These are phyloP conservation scores for Artemia franciscana DNA, from an alignment of 1,140 invertebrate genomes.

Conservation along the genomic window DNA sequence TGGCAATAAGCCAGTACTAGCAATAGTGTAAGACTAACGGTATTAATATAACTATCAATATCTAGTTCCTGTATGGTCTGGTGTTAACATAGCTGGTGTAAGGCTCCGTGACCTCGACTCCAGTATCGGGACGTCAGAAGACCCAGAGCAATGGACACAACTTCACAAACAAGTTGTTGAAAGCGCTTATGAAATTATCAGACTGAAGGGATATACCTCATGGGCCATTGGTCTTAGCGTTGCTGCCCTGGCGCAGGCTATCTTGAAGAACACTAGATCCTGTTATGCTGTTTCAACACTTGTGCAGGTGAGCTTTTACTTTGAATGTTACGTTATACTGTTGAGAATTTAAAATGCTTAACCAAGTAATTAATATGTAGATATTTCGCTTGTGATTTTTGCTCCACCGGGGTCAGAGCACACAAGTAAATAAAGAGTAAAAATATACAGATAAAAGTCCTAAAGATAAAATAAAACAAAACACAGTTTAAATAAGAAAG, in stretches of 20 bases:
- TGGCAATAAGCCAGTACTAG: no score
- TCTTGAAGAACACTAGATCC: constrained; percentile 47
- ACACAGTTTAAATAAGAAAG: no score
- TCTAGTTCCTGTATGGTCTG: constrained; percentile 80
- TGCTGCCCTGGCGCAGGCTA: constrained; percentile 38
- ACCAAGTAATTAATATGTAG: no score
- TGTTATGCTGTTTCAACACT: constrained; percentile 57
- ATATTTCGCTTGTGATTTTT: no score
- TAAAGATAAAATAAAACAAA: no score
- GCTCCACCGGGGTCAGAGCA: no score
- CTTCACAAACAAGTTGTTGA: constrained; percentile 53
- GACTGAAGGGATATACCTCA: constrained; percentile 66
- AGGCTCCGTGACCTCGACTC: constrained; percentile 49
- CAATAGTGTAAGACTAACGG: no score
- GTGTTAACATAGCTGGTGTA: constrained; percentile 71
- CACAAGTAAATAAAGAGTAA: no score
- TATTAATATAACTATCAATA: no score
- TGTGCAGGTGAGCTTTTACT: constrained; percentile 35
- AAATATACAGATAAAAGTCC: no score
- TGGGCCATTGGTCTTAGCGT: constrained; percentile 74
- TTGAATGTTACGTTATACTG: neutral
- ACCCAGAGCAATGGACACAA: constrained; percentile 50
- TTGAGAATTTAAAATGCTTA: neutral
- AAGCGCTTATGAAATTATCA: constrained; percentile 66
- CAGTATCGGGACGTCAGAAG: constrained; percentile 37